phyloP scores from a whole-genome alignment of 2,797 vertebrate species.

The Pteronotus mesoamericanus region DNA sequence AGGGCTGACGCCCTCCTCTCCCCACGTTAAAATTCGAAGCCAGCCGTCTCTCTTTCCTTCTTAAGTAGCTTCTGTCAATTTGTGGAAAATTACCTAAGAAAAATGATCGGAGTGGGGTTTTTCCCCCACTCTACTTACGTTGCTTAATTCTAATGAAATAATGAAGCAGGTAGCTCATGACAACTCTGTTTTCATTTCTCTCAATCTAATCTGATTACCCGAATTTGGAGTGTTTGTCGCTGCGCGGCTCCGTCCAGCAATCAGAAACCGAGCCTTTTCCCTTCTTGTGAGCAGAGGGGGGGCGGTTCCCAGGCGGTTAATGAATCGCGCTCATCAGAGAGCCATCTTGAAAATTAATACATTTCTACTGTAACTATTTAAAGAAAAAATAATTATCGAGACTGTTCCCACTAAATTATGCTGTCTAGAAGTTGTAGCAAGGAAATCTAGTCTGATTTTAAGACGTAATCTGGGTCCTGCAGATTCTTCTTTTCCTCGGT shows the following conservation, averaged over 20 bases:
- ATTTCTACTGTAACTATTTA: conserved; percentile 63
- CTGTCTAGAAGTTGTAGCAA: conserved; percentile 6
- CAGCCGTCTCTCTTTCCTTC: conserved; percentile 45
- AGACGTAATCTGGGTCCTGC: conserved; percentile 21
- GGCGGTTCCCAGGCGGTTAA: conserved; percentile 35
- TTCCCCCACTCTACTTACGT: neutral
- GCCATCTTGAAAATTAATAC: conserved; percentile 71
- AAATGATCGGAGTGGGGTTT: conserved; percentile 25
- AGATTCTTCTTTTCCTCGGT: neutral
- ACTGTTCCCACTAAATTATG: conserved; percentile 56
- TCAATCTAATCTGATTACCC: conserved; percentile 73
- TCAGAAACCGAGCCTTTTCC: conserved; percentile 25
- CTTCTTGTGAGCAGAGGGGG: neutral
- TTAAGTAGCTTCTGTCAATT: conserved; percentile 56
- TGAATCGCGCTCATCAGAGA: conserved; percentile 69
- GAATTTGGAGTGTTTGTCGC: conserved; percentile 50
- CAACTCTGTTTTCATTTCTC: conserved; percentile 39
- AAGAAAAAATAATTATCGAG: conserved; percentile 63
- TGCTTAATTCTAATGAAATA: conserved; percentile 61
- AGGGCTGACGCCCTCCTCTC: conserved; percentile 39
- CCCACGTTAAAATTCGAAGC: conserved; percentile 37
- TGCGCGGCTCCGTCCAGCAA: neutral
- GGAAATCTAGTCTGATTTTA: conserved; percentile 47
- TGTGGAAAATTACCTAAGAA: conserved; percentile 49
- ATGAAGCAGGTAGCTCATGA: conserved; percentile 57